Percentiles rank a stretch among this genome's conserved stretches.
These are phyloP conservation scores for Brachyhypopomus occidentalis DNA, from an alignment of 2,113 vertebrate genomes.

Conservation along the genomic window DNA sequence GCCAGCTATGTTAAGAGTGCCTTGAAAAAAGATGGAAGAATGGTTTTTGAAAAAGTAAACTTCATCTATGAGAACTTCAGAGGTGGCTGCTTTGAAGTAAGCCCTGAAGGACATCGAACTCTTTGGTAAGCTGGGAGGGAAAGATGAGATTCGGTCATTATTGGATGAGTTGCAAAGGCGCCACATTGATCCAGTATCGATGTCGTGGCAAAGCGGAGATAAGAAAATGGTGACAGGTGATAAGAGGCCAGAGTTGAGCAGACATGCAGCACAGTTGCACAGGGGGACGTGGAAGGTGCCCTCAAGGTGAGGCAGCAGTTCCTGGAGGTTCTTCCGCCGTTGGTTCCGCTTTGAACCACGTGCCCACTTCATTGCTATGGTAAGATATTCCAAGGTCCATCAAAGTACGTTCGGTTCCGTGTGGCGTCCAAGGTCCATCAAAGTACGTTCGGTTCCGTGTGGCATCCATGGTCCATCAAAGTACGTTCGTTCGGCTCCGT, in stretches of 20 bases:
- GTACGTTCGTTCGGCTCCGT: not conserved
- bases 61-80: not conserved
- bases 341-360: not conserved
- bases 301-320: conserved; percentile 63
- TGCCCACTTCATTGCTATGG: too few species aligned
- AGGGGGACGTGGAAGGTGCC: conserved; percentile 53
- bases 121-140: conserved; percentile 43
- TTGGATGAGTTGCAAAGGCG: conserved; percentile 65
- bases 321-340: not conserved
- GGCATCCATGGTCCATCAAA: not conserved
- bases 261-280: conserved; percentile 51
- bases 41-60: not conserved
- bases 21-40: not conserved
- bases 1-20: not conserved
- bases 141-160: conserved; percentile 69
- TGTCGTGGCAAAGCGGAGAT: conserved; percentile 70
- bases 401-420: not conserved
- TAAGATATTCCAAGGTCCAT: not conserved
- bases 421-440: not conserved
- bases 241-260: conserved; percentile 66
- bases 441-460: not conserved
- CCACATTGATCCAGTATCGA: conserved; percentile 71
- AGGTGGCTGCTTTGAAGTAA: not conserved
- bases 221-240: conserved; percentile 61
- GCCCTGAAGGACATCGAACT: conserved; percentile 46